A percentile compares a stretch with the other conserved stretches of the same genome.
Evolutionary conservation across 2,797 vertebrate species (phyloP).

Genomic region (Gymnoscopelus microlampas): DNA sequence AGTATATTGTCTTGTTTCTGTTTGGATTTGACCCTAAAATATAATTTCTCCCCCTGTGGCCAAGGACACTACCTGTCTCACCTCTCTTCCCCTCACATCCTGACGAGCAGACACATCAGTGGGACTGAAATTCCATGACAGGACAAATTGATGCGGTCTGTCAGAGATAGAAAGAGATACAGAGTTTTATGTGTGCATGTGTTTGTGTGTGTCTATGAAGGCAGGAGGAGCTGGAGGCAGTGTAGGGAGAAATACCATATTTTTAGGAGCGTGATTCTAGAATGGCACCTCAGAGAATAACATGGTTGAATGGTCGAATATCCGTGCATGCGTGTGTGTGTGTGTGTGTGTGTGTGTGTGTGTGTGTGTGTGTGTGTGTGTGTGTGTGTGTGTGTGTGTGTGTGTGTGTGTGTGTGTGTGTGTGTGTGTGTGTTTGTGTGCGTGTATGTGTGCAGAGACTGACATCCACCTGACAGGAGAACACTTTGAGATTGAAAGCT

Average conservation of each 20-base stretch:
- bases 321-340: no score
- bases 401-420: no score
- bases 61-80: background rate
- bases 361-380: no score
- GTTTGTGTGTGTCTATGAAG: no score
- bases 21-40: no score
- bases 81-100: background rate
- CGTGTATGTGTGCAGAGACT: no score
- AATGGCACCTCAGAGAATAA: slow-evolving; percentile 55
- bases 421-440: no score
- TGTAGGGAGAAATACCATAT: slow-evolving; percentile 17
- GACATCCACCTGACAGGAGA: no score
- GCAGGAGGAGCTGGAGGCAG: background rate
- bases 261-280: slow-evolving; percentile 56
- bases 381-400: no score
- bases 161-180: slow-evolving; percentile 4
- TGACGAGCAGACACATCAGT: slow-evolving; percentile 9
- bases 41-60: background rate
- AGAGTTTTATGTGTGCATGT: background rate
- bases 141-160: slow-evolving; percentile 31
- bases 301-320: slow-evolving; percentile 35
- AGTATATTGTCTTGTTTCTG: no score
- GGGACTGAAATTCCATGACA: slow-evolving; percentile 30
- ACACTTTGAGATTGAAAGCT: no score
- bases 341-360: no score